Base-by-base conservation (phyloP, 2,797 vertebrate species). In the Paramormyrops hopkinsi region DNA sequence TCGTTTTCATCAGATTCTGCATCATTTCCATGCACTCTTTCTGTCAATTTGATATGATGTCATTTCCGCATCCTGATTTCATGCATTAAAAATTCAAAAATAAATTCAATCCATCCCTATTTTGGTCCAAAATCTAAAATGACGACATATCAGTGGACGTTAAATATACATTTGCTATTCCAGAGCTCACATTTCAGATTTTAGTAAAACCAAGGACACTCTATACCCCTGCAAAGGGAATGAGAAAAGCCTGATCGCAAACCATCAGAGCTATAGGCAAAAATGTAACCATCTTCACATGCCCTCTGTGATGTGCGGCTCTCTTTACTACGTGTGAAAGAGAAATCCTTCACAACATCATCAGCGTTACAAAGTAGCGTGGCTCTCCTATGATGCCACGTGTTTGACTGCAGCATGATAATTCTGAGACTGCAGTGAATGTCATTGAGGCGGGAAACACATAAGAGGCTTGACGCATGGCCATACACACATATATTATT, bases 401-500 rank as follows among this genome's bases (percentile, higher is more conserved):
- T 33, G 88, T 25, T 46, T 65, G 14, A 50, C 25, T 83, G 56
- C 14, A 50, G 41, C 88, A 14, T 65, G 79, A 89, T 65, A 17
- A 85, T 85, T 89, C 33, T 22, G 9, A 82, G 44, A 22, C 0
- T 7, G 11, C 53, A 89, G 41, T 48, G 82, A n/a, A 89, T 65
- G 76, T 65, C 88, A 85, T 37, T 85, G 37, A 33, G 41, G 51
- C 25, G n/a, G 51, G 29, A 29, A 54, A 54, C 1, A 2, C 6
- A 6, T 9, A 17, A 44, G 12, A 79, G 79, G 62, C 51, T 12
- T 84, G 37, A 83, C n/a, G 53, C 25, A 41, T 22, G 25, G 50
- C 69, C n/a, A n/a, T 54, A 51, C 53, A 48, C 83, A 46, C 54
- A 44, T 89, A 37, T 62, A 89, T 85, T 29, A 89, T 83, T 79